Evolutionary conservation across 37 sponge, comb jelly and placozoan genomes (phyloP), one percentile per base, ranked within the genome.

Genomic region (Dysidea cf. avara): DNA sequence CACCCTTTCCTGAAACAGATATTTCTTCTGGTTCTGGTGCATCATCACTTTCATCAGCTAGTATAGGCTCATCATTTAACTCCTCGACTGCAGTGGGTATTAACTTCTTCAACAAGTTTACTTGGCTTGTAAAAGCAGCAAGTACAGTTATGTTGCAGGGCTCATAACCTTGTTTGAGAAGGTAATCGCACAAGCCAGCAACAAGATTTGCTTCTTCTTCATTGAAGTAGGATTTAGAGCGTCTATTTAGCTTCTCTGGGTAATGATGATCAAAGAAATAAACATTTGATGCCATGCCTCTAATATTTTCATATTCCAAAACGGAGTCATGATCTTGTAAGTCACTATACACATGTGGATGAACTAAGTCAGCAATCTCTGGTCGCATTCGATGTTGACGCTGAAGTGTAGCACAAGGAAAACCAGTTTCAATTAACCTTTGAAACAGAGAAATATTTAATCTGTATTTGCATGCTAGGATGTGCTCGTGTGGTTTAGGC

Each of bases 341-440:
- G 38, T 36, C 1, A 25, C 69, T 37, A 53, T 92, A 97, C 28
- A 97, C 87, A 62, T 74, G 72, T 39, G 83, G 83, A 38, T 28
- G 74, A 14, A 97, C 75, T 14, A 97, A 74, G 2, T 21, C 56
- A 24, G 87, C 74, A 46, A 97, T 90, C 37, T 93, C 94, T 39
- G 92, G 92, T 40, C 94, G 57, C 97, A 97, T 97, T 50, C 97
- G 64, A 47, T 90, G 87, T 66, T 97, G 97, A 13, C 46, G 46
- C 1, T 9, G 22, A 20, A 96, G 85, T 16, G 79, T 86, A 7
- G 53, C 78, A 55, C 58, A 35, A 1, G 84, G 82, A 62, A 81
- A 66, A 3, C 53, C 53, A 29, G 72, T 81, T 0, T 40, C 47
- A n/a, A n/a, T n/a, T n/a, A n/a, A n/a, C n/a, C n/a, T n/a, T n/a